These are phyloP conservation scores for Cheilosia variabilis DNA, from an alignment of 2,888 invertebrate species.

Conservation along the genomic window DNA sequence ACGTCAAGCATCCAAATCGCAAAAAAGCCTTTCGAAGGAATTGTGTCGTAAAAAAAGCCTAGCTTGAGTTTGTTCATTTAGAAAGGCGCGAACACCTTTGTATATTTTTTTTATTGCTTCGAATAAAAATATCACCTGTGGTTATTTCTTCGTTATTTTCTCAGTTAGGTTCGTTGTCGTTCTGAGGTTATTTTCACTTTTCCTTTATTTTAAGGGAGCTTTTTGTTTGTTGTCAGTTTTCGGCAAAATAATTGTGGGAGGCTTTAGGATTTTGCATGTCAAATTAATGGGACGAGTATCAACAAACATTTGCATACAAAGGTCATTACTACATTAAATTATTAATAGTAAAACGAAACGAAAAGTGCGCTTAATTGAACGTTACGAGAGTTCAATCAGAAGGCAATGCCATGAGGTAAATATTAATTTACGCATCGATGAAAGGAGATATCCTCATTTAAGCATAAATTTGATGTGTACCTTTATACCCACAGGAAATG, in stretches of 20 bases:
- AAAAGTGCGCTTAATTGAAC: background rate
- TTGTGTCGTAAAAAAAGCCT: constrained; percentile 37
- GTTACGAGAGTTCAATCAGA: background rate
- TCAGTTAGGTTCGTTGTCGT: constrained; percentile 29
- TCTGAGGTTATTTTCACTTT: constrained; percentile 3
- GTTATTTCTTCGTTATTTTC: constrained; percentile 39
- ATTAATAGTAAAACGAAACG: background rate
- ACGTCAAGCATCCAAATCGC: constrained; percentile 44
- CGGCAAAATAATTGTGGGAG: background rate
- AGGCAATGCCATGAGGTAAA: constrained; percentile 6
- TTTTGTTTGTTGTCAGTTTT: background rate
- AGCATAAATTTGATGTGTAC: background rate
- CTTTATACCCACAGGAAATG: constrained; percentile 1
- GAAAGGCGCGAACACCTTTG: constrained; percentile 51
- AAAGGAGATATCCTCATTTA: constrained; percentile 4
- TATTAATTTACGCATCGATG: background rate
- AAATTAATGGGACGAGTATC: background rate
- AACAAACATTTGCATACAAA: background rate
- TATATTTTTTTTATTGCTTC: constrained; percentile 46
- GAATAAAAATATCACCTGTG: constrained; percentile 63
- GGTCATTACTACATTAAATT: background rate
- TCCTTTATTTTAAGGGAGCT: no score
- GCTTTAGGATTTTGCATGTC: constrained; percentile 27
- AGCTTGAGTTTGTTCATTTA: constrained; percentile 53
- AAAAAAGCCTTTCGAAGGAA: constrained; percentile 45